Conservation (phyloP, 2,888 invertebrate species). For the Camponotus fellah region DNA sequence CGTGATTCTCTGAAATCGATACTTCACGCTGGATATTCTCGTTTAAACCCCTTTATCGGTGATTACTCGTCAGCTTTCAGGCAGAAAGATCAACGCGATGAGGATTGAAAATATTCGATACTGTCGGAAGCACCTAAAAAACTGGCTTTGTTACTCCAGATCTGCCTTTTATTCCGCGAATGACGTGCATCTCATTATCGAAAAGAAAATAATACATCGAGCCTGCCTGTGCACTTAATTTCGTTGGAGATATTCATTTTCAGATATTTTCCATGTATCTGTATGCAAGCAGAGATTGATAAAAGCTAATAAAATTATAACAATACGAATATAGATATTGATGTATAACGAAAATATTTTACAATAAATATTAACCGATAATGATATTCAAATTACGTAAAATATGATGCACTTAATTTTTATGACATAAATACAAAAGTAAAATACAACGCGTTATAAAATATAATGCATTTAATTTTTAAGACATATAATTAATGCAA, state of each 20-base stretch:
- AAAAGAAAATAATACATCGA: conserved; percentile 15
- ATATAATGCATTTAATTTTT: neutral
- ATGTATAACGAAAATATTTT: neutral
- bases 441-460: neutral
- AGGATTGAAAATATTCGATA: conserved; percentile 10
- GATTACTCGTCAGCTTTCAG: conserved; percentile 61
- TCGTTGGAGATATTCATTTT: neutral
- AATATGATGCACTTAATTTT: neutral
- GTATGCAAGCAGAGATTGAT: neutral
- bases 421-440: neutral
- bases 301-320: neutral
- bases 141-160: conserved; percentile 28
- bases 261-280: neutral
- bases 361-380: conserved; percentile 1
- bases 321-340: neutral
- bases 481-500: neutral
- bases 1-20: conserved; percentile 63
- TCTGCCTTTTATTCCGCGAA: neutral
- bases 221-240: neutral
- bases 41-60: conserved; percentile 65
- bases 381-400: neutral
- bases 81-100: conserved; percentile 29
- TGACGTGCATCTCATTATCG: conserved; percentile 30
- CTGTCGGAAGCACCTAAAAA: conserved; percentile 15
- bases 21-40: conserved; percentile 54